Percentiles rank a stretch among this genome's conserved stretches.
Conservation (phyloP, 2,888 invertebrate genomes). For the Epirrhoe alternata region DNA sequence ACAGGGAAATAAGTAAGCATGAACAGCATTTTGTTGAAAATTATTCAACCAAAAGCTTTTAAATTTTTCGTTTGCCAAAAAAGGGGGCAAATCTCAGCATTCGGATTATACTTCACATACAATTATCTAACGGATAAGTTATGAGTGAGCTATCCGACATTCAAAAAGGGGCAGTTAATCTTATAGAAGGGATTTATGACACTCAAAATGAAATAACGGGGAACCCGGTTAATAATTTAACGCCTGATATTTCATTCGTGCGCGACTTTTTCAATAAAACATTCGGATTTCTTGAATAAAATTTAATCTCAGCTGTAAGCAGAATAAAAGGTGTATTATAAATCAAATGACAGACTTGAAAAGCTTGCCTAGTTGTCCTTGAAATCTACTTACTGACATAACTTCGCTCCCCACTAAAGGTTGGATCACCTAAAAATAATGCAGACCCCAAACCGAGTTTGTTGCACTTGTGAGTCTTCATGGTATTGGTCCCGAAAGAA, state of each 20-base stretch:
- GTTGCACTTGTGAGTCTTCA: no score
- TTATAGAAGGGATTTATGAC: constrained; percentile 49
- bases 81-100: constrained; percentile 6
- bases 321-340: not conserved
- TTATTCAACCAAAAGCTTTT: not conserved
- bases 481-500: no score
- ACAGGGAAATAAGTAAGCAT: not conserved
- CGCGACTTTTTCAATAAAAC: constrained; percentile 36
- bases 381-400: no score
- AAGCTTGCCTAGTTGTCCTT: no score
- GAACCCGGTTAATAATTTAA: constrained; percentile 45
- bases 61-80: not conserved
- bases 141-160: constrained; percentile 41
- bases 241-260: constrained; percentile 43
- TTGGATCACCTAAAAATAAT: no score
- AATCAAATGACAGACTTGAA: no score
- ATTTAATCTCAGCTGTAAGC: not conserved
- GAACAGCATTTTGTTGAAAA: not conserved
- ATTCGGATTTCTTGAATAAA: constrained; percentile 20
- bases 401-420: no score
- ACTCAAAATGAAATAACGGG: constrained; percentile 47
- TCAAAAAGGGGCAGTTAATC: constrained; percentile 47
- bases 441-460: no score
- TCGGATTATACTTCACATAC: constrained; percentile 19
- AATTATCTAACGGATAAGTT: constrained; percentile 40